phyloP scores from a whole-genome alignment of 2,888 invertebrate genomes.

The Apodemia mormo region DNA sequence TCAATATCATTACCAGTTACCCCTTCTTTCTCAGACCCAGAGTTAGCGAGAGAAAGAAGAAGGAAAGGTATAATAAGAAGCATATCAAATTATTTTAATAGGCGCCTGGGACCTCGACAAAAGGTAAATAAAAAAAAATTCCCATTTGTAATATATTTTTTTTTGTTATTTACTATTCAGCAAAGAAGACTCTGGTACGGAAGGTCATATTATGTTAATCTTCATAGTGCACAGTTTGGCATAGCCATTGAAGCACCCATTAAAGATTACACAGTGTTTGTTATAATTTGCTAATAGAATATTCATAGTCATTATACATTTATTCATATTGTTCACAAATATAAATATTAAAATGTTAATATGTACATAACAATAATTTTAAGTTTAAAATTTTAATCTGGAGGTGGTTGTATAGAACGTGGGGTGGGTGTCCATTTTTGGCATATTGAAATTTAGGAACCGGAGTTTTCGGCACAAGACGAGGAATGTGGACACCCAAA shows the following conservation, averaged over 20 bases:
- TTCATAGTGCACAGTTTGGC: constrained; percentile 27
- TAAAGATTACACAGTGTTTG: constrained; percentile 27
- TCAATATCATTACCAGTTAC: constrained; percentile 58
- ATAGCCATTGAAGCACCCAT: constrained; percentile 28
- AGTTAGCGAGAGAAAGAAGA: constrained; percentile 82
- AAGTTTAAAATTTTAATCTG: constrained; percentile 31
- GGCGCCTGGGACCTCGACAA: constrained; percentile 84
- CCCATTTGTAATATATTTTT: neutral
- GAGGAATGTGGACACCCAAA: constrained; percentile 49
- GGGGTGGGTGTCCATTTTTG: constrained; percentile 52
- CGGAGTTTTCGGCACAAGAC: constrained; percentile 35
- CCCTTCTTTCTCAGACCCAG: constrained; percentile 82
- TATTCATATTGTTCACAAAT: constrained; percentile 22
- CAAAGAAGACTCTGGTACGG: neutral
- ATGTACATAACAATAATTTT: constrained; percentile 42
- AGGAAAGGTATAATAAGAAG: constrained; percentile 92
- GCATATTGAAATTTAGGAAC: constrained; percentile 37
- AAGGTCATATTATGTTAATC: neutral
- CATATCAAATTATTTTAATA: constrained; percentile 90
- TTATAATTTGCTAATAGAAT: constrained; percentile 30
- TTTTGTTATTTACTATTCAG: neutral
- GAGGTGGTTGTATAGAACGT: constrained; percentile 40
- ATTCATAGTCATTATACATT: constrained; percentile 22
- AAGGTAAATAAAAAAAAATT: constrained; percentile 61
- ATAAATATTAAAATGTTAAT: constrained; percentile 38